Conservation (phyloP, 2,797 vertebrate genomes). For the Staurois parvus region DNA sequence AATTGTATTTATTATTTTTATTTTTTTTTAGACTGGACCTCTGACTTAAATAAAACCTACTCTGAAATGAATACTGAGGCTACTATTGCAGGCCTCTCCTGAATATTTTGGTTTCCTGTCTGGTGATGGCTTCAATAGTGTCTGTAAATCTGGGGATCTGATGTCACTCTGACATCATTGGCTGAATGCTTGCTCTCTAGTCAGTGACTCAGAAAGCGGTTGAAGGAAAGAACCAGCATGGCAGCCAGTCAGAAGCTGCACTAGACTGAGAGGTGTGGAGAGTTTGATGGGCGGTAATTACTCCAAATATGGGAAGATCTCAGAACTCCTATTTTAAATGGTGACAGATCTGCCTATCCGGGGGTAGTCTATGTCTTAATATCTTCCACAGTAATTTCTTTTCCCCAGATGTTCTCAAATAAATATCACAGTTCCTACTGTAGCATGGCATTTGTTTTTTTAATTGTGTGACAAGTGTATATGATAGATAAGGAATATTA, state of each 20-base stretch:
- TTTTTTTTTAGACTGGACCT: not conserved
- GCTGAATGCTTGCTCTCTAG: too few relatives aligned
- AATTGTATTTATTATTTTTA: too few relatives aligned
- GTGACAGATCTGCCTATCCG: not conserved
- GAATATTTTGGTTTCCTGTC: too few relatives aligned
- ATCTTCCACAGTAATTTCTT: not conserved
- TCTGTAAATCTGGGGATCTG: too few relatives aligned
- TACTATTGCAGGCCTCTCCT: not conserved
- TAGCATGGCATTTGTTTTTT: slow-evolving; percentile 30
- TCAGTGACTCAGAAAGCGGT: too few relatives aligned
- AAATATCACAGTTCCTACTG: slow-evolving; percentile 11
- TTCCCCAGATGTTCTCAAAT: slow-evolving; percentile 14
- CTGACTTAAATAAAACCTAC: not conserved
- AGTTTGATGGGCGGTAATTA: not conserved
- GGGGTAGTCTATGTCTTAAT: not conserved
- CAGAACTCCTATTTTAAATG: not conserved
- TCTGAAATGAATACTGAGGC: not conserved
- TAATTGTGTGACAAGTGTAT: slow-evolving; percentile 37
- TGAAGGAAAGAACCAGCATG: too few relatives aligned
- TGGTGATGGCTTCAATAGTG: too few relatives aligned
- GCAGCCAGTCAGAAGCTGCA: too few relatives aligned
- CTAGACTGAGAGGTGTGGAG: too few relatives aligned
- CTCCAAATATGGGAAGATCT: not conserved
- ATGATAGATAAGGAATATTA: slow-evolving; percentile 62
- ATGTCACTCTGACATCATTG: too few relatives aligned